Conservation (phyloP, 2,797 vertebrate genomes). For the Poeciliopsis paucimaculata region DNA sequence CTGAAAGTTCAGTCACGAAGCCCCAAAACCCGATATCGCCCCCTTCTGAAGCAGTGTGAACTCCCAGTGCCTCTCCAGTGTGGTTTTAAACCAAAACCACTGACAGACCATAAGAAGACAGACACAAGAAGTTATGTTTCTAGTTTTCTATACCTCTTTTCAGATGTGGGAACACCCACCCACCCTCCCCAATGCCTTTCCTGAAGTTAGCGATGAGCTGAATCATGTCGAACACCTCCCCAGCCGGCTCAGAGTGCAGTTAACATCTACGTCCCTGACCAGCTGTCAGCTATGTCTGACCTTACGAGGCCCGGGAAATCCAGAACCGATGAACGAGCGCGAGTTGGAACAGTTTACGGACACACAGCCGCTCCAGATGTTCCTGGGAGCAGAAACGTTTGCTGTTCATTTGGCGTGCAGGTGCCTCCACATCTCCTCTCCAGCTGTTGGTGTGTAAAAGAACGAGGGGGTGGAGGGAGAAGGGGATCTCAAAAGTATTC, state of each 20-base stretch:
- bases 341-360: constrained; percentile 64
- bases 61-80: constrained; percentile 52
- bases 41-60: not conserved
- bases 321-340: constrained; percentile 57
- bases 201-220: constrained; percentile 55
- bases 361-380: constrained; percentile 79
- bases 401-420: constrained; percentile 81
- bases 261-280: constrained; percentile 69
- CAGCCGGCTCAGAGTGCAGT: constrained; percentile 56
- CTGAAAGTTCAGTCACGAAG: constrained; percentile 34
- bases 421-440: constrained; percentile 81
- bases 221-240: constrained; percentile 68
- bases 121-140: constrained; percentile 69
- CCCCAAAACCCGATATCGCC: constrained; percentile 29
- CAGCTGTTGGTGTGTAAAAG: constrained; percentile 77
- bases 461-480: constrained; percentile 11
- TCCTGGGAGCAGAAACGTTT: constrained; percentile 57
- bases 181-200: constrained; percentile 5
- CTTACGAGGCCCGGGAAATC: constrained; percentile 68
- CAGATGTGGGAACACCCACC: constrained; percentile 66
- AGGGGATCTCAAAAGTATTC: constrained; percentile 71
- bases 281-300: constrained; percentile 73
- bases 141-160: constrained; percentile 60
- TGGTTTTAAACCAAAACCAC: constrained; percentile 61
- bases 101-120: constrained; percentile 53